Base-by-base conservation (phyloP, 1,140 invertebrate species). In the Magallana gigas region DNA sequence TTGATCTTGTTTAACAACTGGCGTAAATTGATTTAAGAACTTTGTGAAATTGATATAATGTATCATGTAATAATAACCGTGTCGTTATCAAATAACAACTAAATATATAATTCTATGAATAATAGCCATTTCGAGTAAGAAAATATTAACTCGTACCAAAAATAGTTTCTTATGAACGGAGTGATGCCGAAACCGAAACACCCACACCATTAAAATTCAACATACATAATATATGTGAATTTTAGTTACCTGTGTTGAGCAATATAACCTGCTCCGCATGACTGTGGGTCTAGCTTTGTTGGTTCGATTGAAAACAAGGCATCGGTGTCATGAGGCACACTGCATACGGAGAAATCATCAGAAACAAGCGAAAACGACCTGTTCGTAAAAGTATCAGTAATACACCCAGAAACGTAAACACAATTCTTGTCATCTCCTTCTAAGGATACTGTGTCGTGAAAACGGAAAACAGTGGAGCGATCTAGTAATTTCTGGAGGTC, bases 221-320 rank as follows among this genome's bases (percentile, higher is more conserved):
- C 36, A 48, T 48, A 48, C 36, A 48, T 48, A 23, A 23, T 23
- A 48, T 48, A 48, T 48, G 36, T 48, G 36, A 2, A 48, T 48
- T 48, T 48, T 48, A 29, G 23, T 76, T 62, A 88, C 87, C 83
- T 76, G 36, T 85, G 83, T 12, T 88, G 64, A 48, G 87, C 83
- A 60, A 88, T 59, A 36, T 88, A 88, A 48, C 87, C 84, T 9
- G 68, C 62, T 48, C 48, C 56, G 12, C 87, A 88, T 56, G 58
- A 58, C 8, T 16, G 18, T 6, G 87, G 83, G 8, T 85, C 83
- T 23, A 80, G 29, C 12, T 80, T 81, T 8, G 83, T 76, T 18
- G 23, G 68, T 80, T 84, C 83, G 18, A 76, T 58, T 8, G 68
- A 48, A 16, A 57, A 58, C 1, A 81, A 14, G 8, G 5, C n/a